Base-by-base conservation (phyloP, 2,888 invertebrate genomes). In the Nasonia oneida region DNA sequence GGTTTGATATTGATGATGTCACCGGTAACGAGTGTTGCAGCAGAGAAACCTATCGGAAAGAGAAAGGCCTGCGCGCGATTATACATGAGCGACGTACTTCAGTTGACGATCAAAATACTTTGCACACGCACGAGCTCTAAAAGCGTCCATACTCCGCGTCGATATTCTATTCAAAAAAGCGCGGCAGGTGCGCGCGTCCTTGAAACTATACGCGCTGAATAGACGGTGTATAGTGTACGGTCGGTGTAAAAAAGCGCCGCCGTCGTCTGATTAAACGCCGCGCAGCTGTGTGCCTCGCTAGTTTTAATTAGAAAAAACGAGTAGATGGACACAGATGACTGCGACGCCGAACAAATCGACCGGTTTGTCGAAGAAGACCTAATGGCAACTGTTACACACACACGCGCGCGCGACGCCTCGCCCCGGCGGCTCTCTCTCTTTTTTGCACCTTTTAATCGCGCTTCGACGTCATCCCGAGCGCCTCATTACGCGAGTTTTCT, bases 311-410 rank as follows among this genome's bases (percentile, higher is more conserved):
- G 83, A 78, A 81, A 87, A 81, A 83, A 81, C n/a, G 75, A 70
- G 74, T 77, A 61, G 78, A 75, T 79, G 33, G 42, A 83, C 77
- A 47, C 64, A n/a, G 80, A 82, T 47, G 81, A 39, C 75, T 23
- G n/a, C n/a, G 6, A 33, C 50, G 70, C 47, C 50, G 77, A 76
- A 82, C 87, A 84, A 76, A 86, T 84, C 87, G 83, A 87, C 87
- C 86, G 86, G 87, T 85, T 83, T 84, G 53, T 81, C 84, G 81
- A 86, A 84, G 86, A 84, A 84, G 86, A 86, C 84, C 83, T 81
- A 86, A 86, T 84, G 86, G 83, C 77, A 50, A 73, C 61, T 50
- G 78, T 78, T 81, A 67, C 73, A 53, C 81, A n/a, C 42, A 18
- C 33, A 12, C 39, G 15, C 70, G 15, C 14, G 15, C 4, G n/a